Percentiles rank a stretch among this genome's conserved stretches.
Evolutionary conservation across 2,113 vertebrate genomes (phyloP).

Genomic region (Numenius arquata): DNA sequence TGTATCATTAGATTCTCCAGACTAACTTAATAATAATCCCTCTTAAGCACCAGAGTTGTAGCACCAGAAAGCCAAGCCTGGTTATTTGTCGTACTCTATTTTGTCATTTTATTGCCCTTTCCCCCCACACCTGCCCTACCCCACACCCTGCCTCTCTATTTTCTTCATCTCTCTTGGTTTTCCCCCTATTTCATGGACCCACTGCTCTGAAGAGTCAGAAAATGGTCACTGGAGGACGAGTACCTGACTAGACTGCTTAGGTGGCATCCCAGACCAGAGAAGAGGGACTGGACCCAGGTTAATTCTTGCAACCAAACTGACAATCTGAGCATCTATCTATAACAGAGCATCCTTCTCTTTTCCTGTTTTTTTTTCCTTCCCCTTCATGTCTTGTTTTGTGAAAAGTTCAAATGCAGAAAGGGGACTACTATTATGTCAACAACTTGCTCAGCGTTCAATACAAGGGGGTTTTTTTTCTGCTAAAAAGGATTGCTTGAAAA

Average conservation of each 20-base stretch:
- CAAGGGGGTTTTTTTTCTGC: background rate
- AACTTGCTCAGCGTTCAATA: background rate
- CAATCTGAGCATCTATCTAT: background rate
- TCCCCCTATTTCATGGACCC: background rate
- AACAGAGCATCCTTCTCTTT: background rate
- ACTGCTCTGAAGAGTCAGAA: background rate
- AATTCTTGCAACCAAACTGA: background rate
- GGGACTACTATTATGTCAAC: background rate
- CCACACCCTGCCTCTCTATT: fast-evolving
- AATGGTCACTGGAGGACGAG: background rate
- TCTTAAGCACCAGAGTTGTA: background rate
- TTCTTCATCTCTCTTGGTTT: background rate
- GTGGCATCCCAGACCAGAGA: background rate
- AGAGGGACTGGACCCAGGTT: background rate
- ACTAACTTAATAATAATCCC: background rate
- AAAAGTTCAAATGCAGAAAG: background rate
- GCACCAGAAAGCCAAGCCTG: background rate
- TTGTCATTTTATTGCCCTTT: background rate
- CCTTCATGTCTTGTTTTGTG: background rate
- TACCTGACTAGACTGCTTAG: background rate
- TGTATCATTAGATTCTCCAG: background rate
- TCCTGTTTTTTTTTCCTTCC: background rate
- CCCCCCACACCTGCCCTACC: too few species aligned
- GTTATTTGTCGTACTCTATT: background rate
- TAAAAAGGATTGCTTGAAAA: background rate